Percentiles rank a stretch among this genome's conserved stretches.
These are phyloP conservation scores for Rhogogaster chlorosoma DNA, from an alignment of 2,888 invertebrate species.

Conservation along the genomic window DNA sequence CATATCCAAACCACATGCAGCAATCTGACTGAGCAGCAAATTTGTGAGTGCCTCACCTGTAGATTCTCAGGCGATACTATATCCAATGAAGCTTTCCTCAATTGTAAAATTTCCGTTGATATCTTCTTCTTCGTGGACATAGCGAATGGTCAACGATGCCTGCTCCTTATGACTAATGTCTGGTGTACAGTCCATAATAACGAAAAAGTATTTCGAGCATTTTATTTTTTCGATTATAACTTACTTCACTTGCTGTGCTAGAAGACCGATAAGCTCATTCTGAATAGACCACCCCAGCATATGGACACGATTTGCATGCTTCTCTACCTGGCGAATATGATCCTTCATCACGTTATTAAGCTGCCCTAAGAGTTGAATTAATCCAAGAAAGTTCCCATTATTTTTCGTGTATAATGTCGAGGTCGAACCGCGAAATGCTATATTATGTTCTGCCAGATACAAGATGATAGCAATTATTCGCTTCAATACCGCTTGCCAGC, in stretches of 20 bases:
- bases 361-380: conserved; percentile 42
- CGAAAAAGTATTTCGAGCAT: conserved; percentile 42
- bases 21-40: conserved; percentile 46
- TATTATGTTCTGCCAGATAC: conserved; percentile 32
- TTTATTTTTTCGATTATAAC: conserved; percentile 42
- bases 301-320: conserved; percentile 31
- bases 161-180: conserved; percentile 50
- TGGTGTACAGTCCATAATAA: conserved; percentile 51
- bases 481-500: conserved; percentile 12
- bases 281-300: conserved; percentile 30
- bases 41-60: conserved; percentile 55
- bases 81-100: conserved; percentile 73
- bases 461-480: conserved; percentile 25
- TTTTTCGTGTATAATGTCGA: conserved; percentile 44
- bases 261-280: conserved; percentile 25
- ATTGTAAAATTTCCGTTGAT: conserved; percentile 48
- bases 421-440: conserved; percentile 5
- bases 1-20: conserved; percentile 52
- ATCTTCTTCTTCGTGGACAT: conserved; percentile 36
- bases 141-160: conserved; percentile 50
- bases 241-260: conserved; percentile 6
- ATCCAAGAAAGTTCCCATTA: conserved; percentile 49
- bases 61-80: conserved; percentile 49
- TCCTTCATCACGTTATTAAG: conserved; percentile 45
- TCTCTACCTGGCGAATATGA: conserved; percentile 29